These are phyloP conservation scores for Drosophila gunungcola DNA, from an alignment of 1,140 invertebrate species.

Conservation along the genomic window DNA sequence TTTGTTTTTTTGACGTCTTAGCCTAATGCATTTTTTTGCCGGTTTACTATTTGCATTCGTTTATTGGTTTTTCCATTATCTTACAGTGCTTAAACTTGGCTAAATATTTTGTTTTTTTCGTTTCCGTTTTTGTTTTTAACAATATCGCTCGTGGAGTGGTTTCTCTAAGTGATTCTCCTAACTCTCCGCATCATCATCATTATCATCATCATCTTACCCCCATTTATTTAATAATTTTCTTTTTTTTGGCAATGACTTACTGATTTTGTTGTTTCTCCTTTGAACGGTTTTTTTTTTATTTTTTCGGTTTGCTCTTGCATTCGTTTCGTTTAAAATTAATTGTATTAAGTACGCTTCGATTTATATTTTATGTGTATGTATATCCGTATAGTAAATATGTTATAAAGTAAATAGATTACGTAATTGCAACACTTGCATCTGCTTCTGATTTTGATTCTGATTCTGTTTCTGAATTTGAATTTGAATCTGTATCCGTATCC, in stretches of 20 bases:
- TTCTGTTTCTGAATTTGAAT: slow-evolving; percentile 1
- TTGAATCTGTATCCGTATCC: neutral
- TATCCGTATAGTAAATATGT: slow-evolving; percentile 68
- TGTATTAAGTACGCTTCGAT: slow-evolving; percentile 57
- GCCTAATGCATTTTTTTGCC: slow-evolving; percentile 30
- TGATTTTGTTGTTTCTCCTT: slow-evolving; percentile 68
- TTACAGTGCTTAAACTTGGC: slow-evolving; percentile 68
- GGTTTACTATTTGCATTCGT: slow-evolving; percentile 20
- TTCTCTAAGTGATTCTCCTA: slow-evolving; percentile 29
- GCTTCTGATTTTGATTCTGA: slow-evolving; percentile 1
- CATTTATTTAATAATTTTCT: slow-evolving; percentile 12
- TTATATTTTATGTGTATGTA: slow-evolving; percentile 71
- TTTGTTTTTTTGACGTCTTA: slow-evolving; percentile 31
- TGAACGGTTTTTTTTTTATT: slow-evolving; percentile 14
- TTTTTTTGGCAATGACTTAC: slow-evolving; percentile 74
- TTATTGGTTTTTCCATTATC: slow-evolving; percentile 39
- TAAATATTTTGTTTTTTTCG: slow-evolving; percentile 40
- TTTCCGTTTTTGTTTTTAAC: slow-evolving; percentile 45
- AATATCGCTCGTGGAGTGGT: slow-evolving; percentile 35
- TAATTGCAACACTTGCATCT: slow-evolving; percentile 73
- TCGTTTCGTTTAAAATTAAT: slow-evolving; percentile 64
- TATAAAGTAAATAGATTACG: slow-evolving; percentile 82
- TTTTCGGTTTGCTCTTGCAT: slow-evolving; percentile 14
- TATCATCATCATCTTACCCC: slow-evolving; percentile 1
- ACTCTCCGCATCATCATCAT: neutral